Base-by-base conservation (phyloP, 1,140 invertebrate genomes). In the Xylocopa sonorina region DNA sequence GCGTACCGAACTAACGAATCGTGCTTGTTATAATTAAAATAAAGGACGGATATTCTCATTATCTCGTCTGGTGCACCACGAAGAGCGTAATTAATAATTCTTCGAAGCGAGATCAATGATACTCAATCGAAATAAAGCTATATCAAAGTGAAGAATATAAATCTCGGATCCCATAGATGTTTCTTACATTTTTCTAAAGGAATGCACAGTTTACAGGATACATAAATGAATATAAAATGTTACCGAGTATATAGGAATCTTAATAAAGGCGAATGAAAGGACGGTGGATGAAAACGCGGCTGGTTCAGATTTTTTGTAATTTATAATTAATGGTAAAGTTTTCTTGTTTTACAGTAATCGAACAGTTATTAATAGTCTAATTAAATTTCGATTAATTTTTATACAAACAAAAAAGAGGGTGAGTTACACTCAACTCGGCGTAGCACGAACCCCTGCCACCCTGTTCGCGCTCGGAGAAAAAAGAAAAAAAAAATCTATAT, bases 301-400 rank as follows among this genome's bases (percentile, higher is more conserved):
- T 41, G 58, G 43, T 68, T n/a, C 48, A 76, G 73, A 73, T 89
- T 90, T 89, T 90, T 90, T 88, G 89, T 87, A 90, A 90, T 90
- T 89, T 90, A 90, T 90, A 90, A 89, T 90, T 89, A 91, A 90
- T 90, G 88, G 86, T 90, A 90, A 89, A 89, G 82, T 91, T 89
- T 89, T 85, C 82, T 90, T 86, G 87, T 89, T 89, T 90, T 90
- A 91, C 88, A 91, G 87, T 90, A 89, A 89, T 91, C 84, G 80
- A 91, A 90, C 90, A 90, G 88, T 91, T 90, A 91, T 90, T 83
- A 90, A 91, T 90, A 90, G 75, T 87, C 86, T 91, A 91, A 90
- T 90, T 90, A 90, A 90, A 90, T 90, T 91, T 86, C 89, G 88
- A 91, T 89, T 89, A 90, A 89, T 90, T 89, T 84, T 90, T 90